phyloP scores from a whole-genome alignment of 2,797 vertebrate genomes.

The Sebastes vulpes region DNA sequence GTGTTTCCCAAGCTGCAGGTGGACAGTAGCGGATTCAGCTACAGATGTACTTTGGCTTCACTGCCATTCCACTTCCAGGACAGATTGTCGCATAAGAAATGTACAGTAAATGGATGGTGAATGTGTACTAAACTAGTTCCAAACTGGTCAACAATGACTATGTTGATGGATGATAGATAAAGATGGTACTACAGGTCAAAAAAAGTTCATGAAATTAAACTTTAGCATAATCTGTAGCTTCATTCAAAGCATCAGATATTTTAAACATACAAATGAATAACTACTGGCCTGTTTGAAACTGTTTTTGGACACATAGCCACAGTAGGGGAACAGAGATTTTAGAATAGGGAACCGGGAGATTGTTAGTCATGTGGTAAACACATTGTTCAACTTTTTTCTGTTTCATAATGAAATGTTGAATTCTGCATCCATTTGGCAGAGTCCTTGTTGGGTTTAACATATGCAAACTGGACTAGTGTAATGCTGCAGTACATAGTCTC shows the following conservation, averaged over 20 bases:
- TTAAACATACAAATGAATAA: not conserved
- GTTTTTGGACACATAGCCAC: not conserved
- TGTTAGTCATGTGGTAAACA: constrained; percentile 1
- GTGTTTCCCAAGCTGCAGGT: constrained; percentile 43
- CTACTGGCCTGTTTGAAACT: not conserved
- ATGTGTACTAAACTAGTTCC: not conserved
- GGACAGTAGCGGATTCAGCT: constrained; percentile 19
- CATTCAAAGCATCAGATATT: not conserved
- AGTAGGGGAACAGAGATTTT: constrained; percentile 53
- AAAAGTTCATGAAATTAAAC: not conserved
- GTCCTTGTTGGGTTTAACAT: not conserved
- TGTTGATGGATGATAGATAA: not conserved
- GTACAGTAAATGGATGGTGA: not conserved
- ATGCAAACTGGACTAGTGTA: not conserved
- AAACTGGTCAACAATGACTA: not conserved
- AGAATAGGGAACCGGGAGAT: constrained; percentile 50
- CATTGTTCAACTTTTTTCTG: constrained; percentile 33
- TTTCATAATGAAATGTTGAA: constrained; percentile 29
- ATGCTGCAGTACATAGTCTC: not conserved
- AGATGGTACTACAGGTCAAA: too few relatives aligned
- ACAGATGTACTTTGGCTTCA: constrained; percentile 6
- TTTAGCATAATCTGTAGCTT: not conserved
- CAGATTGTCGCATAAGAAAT: not conserved
- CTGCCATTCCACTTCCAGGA: not conserved
- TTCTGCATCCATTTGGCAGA: not conserved